A percentile compares a stretch with the other conserved stretches of the same genome.
These are phyloP conservation scores for Amblyopsis rosae DNA, from an alignment of 2,113 vertebrate species.

Conservation along the genomic window DNA sequence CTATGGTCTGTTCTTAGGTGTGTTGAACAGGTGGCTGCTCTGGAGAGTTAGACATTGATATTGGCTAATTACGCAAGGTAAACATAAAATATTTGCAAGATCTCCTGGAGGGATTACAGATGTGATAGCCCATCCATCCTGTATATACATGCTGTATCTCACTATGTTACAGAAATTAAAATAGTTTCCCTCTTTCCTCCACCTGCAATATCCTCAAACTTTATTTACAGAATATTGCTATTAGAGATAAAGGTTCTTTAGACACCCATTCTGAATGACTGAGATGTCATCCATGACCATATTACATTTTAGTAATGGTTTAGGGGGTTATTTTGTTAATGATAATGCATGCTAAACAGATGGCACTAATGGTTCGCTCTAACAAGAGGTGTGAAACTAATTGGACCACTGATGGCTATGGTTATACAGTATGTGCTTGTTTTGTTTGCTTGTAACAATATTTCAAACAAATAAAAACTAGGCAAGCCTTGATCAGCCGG, in stretches of 20 bases:
- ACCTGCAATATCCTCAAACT: conserved; percentile 35
- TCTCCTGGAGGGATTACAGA: conserved; percentile 61
- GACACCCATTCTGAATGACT: conserved; percentile 38
- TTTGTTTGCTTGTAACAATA: no score
- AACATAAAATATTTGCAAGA: conserved; percentile 68
- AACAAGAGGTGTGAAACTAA: no score
- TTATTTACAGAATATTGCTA: conserved; percentile 38
- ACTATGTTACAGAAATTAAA: conserved; percentile 13
- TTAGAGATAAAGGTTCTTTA: conserved; percentile 32
- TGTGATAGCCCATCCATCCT: conserved; percentile 6
- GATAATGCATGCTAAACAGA: conserved; percentile 46
- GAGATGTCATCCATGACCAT: conserved; percentile 43
- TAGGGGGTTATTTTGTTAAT: conserved; percentile 43
- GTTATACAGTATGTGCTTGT: no score
- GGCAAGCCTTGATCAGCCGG: no score
- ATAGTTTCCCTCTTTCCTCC: not conserved
- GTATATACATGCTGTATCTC: conserved; percentile 15
- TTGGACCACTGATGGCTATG: no score
- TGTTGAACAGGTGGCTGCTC: conserved; percentile 72
- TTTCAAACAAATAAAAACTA: no score
- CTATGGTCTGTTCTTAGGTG: conserved; percentile 73
- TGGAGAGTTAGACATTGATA: conserved; percentile 58
- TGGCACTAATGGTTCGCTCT: conserved; percentile 12
- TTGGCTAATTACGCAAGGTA: conserved; percentile 77
- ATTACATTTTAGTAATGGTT: conserved; percentile 27